Evolutionary conservation across 2,113 vertebrate genomes (phyloP), one percentile per base, ranked within the genome.

Genomic region (Sturnira hondurensis): DNA sequence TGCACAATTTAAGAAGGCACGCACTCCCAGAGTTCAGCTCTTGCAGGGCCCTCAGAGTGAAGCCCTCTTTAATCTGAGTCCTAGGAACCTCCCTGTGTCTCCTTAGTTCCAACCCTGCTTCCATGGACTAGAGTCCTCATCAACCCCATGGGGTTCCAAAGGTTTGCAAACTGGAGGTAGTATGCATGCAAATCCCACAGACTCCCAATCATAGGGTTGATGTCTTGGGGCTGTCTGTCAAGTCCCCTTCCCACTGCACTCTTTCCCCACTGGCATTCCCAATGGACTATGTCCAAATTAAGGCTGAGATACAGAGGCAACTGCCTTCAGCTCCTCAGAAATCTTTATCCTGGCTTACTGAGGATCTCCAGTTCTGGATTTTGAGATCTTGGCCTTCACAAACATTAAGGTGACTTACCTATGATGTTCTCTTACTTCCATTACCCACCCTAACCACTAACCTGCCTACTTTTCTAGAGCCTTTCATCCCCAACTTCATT

Each of bases 381-480:
- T 74, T 90, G 28, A 86, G 56, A 81, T 28, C 7, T 41, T 45
- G 56, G 33, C 4, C 5, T 43, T 61, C 26, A 43, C 31, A 63
- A 76, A 86, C 38, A 52, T 45, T 86, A 73, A 71, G 12, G 82
- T 50, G 68, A 65, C 3, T 65, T 50, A 56, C 1, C 14, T 38
- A 26, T 41, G 76, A 33, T 14, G 19, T 83, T 67, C 28, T 65
- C 78, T 52, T n/a, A 74, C 33, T 93, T 73, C 73, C 31, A 58
- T 68, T 38, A 52, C 8, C 74, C 3, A 73, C 1, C 15, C 17
- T 91, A n/a, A 84, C 61, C 19, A 36, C 22, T 8, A 36, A 71
- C 5, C 84, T 65, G 52, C 33, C 20, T 73, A 54, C 28, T 50
- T 45, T 87, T 58, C 96, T 84, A 43, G 80, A 73, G 73, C 19